Percentiles rank a stretch among this genome's conserved stretches.
phyloP scores from a whole-genome alignment of 2,797 vertebrate species.

The Mormyrops boulengeri region DNA sequence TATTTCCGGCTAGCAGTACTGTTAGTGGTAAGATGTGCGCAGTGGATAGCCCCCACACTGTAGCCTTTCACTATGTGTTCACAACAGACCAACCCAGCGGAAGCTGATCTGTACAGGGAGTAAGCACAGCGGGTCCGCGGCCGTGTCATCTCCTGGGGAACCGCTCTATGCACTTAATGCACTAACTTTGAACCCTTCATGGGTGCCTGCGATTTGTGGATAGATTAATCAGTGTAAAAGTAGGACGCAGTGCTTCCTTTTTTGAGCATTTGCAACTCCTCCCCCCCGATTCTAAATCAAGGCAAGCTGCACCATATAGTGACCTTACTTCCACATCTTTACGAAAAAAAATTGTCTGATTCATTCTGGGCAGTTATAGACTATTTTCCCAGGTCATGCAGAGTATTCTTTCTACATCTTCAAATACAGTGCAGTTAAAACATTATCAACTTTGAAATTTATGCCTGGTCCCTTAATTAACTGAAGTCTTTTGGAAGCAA shows the following conservation, averaged over 20 bases:
- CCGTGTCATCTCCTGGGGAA: constrained; percentile 18
- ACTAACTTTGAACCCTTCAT: neutral
- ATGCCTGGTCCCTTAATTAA: constrained; percentile 8
- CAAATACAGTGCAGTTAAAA: neutral
- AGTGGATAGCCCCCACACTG: neutral
- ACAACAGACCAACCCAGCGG: neutral
- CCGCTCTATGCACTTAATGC: constrained; percentile 21
- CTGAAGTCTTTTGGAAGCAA: constrained; percentile 35
- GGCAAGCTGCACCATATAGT: constrained; percentile 35
- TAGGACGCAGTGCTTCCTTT: constrained; percentile 42
- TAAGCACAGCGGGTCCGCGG: neutral
- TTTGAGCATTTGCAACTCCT: constrained; percentile 21
- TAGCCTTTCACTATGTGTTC: neutral
- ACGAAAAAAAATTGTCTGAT: neutral
- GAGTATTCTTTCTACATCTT: neutral
- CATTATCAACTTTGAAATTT: neutral
- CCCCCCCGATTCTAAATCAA: constrained; percentile 33
- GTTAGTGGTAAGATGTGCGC: neutral
- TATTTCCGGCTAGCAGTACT: neutral
- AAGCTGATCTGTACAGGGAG: constrained; percentile 24
- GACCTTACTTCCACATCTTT: constrained; percentile 28
- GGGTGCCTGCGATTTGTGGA: constrained; percentile 26
- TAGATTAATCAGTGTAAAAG: constrained; percentile 35
- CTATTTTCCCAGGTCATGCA: neutral
- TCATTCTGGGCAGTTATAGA: neutral